Evolutionary conservation across 2,888 invertebrate genomes (phyloP), one percentile per base, ranked within the genome.

Genomic region (Cephalotes varians): DNA sequence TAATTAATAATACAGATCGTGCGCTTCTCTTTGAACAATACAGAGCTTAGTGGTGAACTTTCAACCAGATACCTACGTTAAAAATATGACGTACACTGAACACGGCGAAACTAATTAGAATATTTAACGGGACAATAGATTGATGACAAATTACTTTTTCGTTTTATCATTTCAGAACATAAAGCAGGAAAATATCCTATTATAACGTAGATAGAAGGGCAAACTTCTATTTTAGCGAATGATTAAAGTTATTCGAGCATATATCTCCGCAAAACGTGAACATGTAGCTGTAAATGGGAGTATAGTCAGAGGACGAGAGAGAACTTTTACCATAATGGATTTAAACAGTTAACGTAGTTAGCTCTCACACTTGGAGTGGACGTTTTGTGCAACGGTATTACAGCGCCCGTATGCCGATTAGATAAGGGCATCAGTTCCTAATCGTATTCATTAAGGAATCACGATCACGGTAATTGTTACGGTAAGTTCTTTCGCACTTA

Each of bases 281-380:
- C 28, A 15, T 47, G n/a, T 51, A 37, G 12, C 44, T 47, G 6
- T 18, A 31, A 62, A 47, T 25, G 15, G n/a, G 37, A 69, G n/a
- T n/a, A 37, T n/a, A 25, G 34, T 67, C 37, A 18, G 25, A 69
- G 69, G 34, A n/a, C n/a, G 25, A 12, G 49, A n/a, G 25, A 12
- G 37, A 76, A 76, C 69, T 76, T 76, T 76, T 51, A 51, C 37
- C n/a, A 51, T 76, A 67, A 76, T 76, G 21, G 37, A 76, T 51
- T 76, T 76, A 64, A 74, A 74, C 74, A 49, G 34, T 37, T 74
- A 76, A 76, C 71, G 2, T 6, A 37, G 71, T 76, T 67, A 67
- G 31, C 25, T 69, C 37, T 69, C 25, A 69, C 25, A 31, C 71
- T 69, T 49, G 12, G 9, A 74, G 37, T 67, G 49, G 34, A 67